Evolutionary conservation across 2,113 vertebrate genomes (phyloP).

Genomic region (Poeciliopsis retropinna): DNA sequence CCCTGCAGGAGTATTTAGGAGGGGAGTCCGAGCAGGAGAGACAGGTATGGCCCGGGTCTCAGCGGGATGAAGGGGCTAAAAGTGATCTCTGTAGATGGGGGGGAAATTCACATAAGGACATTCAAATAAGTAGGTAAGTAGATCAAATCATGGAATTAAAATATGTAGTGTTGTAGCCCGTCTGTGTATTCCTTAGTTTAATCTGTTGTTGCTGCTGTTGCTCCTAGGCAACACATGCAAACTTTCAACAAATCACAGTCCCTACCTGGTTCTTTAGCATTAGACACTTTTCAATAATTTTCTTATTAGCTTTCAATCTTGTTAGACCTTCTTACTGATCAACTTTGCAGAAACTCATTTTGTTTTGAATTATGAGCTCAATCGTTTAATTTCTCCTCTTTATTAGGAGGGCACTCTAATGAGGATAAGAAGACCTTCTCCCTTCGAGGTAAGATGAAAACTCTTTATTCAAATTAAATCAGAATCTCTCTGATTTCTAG

Average conservation of each 20-base stretch:
- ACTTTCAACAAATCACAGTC: slow-evolving; percentile 38
- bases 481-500: background rate
- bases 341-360: background rate
- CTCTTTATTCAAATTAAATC: background rate
- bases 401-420: slow-evolving; percentile 42
- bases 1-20: slow-evolving; percentile 75
- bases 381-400: background rate
- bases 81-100: background rate
- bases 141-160: background rate
- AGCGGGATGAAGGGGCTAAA: background rate
- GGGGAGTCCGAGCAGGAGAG: slow-evolving; percentile 10
- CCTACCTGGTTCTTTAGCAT: background rate
- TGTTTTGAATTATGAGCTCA: background rate
- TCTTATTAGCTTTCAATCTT: background rate
- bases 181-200: background rate
- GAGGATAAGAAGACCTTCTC: slow-evolving; percentile 38
- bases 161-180: background rate
- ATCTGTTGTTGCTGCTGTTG: slow-evolving; percentile 31
- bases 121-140: slow-evolving; percentile 65
- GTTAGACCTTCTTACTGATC: background rate
- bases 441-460: slow-evolving; percentile 35
- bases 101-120: slow-evolving; percentile 22
- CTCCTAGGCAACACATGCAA: slow-evolving; percentile 48
- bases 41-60: slow-evolving; percentile 20
- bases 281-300: too few species aligned